These are phyloP conservation scores for Agapornis canus DNA, from an alignment of 2,797 vertebrate species.

Conservation along the genomic window DNA sequence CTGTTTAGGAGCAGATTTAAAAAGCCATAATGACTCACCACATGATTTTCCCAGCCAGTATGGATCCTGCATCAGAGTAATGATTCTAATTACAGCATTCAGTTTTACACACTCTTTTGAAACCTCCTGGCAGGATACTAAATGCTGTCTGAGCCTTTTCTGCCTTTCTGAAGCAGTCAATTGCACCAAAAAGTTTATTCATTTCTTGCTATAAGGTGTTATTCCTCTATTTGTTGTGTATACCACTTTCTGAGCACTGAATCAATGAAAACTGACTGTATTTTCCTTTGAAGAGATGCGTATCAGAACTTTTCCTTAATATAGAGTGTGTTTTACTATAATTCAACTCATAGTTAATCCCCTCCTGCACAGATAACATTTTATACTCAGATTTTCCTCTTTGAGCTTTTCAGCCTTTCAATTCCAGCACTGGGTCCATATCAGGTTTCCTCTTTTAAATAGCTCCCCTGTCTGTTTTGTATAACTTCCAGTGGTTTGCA, in stretches of 20 bases:
- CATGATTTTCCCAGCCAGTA: not conserved
- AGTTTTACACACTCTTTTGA: not conserved
- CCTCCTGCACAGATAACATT: conserved; percentile 62
- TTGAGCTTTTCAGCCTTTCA: conserved; percentile 60
- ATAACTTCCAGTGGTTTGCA: conserved; percentile 58
- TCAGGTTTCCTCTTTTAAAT: conserved; percentile 56
- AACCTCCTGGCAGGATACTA: not conserved
- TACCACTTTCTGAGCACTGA: not conserved
- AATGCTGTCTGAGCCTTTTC: not conserved
- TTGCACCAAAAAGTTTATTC: not conserved
- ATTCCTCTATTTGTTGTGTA: not conserved
- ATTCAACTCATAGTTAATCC: conserved; percentile 58
- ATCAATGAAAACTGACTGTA: not conserved
- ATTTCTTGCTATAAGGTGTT: not conserved
- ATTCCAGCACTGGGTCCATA: conserved; percentile 43
- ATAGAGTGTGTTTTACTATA: conserved; percentile 37
- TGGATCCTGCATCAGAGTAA: not conserved
- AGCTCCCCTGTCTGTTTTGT: conserved; percentile 66
- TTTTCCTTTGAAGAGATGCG: not conserved
- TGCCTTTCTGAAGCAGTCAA: not conserved
- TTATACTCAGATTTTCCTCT: conserved; percentile 62
- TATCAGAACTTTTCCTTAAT: not conserved
- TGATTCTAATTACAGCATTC: not conserved
- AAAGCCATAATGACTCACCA: not conserved
- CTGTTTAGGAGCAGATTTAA: not conserved